Base-by-base conservation (phyloP, 1,140 invertebrate genomes). In the Danaus melanippus region DNA sequence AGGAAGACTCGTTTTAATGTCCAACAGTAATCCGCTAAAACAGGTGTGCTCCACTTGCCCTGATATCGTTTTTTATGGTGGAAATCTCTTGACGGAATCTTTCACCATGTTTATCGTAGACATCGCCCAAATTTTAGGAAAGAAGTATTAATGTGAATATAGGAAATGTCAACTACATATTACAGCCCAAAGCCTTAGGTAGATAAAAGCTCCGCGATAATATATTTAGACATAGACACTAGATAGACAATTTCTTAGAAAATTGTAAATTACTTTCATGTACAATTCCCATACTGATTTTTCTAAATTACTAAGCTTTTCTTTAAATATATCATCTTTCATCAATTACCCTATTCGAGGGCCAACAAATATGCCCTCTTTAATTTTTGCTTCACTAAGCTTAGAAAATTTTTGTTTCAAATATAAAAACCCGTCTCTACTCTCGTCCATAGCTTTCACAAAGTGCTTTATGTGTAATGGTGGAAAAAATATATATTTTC, bases 401-500 rank as follows among this genome's bases (percentile, higher is more conserved):
- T 15, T 15, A 15, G 15, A 3, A 15, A 15, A 32, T 32, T 32
- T 32, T 32, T 32, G 6, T 32, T 32, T 32, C 21, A 32, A 32
- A 32, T 32, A 4, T 32, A 32, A 32, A 32, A 15, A 15, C 1
- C 15, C 6, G 4, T 7, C 2, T 3, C 21, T 7, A 32, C 21
- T 32, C 4, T 5, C 6, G 6, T 45, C 9, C 43, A 53, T 53
- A 8, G 44, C 44, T 15, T 46, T 46, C 4, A 54, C 48, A 43
- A 58, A 53, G 9, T 52, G 48, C 52, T 52, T 53, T 9, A 58
- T 58, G 8, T 58, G 49, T 4, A 58, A 40, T 3, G 56, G 56
- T 47, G 56, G 49, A 32, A 57, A 9, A 11, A 57, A 8, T 7
- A 47, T 8, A 11, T 58, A 9, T 6, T 50, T 6, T 50, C 8